These are phyloP conservation scores for Globicephala melas DNA, from an alignment of 2,113 vertebrate genomes.

Conservation along the genomic window DNA sequence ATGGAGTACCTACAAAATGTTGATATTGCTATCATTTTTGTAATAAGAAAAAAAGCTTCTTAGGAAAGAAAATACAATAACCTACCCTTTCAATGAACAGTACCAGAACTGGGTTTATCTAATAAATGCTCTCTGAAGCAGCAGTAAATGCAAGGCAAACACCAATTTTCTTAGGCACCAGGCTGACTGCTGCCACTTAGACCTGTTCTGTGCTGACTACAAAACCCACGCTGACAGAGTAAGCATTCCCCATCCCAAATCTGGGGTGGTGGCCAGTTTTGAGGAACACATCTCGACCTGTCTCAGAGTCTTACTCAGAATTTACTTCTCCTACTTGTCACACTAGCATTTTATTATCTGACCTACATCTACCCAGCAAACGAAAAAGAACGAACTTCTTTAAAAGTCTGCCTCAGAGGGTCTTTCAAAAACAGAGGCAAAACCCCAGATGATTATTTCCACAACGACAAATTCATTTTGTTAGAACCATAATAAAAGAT, in stretches of 20 bases:
- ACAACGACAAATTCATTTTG: background rate
- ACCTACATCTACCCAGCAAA: background rate
- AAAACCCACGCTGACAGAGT: background rate
- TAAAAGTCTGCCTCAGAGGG: background rate
- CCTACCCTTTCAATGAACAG: background rate
- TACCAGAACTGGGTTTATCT: background rate
- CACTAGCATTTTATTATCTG: background rate
- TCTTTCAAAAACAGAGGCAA: background rate
- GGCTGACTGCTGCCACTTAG: background rate
- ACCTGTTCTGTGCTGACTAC: background rate
- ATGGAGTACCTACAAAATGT: background rate
- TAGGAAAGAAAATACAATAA: background rate
- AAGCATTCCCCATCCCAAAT: background rate
- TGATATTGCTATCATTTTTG: slow-evolving; percentile 2
- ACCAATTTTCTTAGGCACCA: background rate
- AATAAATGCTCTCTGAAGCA: background rate
- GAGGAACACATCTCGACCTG: background rate
- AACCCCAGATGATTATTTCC: background rate
- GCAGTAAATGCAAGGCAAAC: background rate
- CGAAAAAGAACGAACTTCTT: background rate
- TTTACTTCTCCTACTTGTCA: background rate
- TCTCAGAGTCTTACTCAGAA: background rate
- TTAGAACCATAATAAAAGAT: background rate
- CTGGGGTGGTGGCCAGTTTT: background rate
- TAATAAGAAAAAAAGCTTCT: background rate